Percentiles rank a stretch among this genome's conserved stretches.
phyloP scores from a whole-genome alignment of 2,797 vertebrate genomes.

The Neoniphon sammara region DNA sequence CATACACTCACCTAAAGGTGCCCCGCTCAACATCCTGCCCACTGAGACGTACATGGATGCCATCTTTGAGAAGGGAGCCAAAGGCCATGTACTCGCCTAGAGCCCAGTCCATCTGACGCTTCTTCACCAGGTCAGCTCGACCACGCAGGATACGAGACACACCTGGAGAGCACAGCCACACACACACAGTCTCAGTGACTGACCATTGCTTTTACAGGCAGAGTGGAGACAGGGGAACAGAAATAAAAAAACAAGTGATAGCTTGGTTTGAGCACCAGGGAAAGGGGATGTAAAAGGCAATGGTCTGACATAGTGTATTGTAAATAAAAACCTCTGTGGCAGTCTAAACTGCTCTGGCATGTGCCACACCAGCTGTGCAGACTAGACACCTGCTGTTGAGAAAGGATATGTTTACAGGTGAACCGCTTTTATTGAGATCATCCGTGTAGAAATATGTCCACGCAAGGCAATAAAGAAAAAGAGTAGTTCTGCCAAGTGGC shows the following conservation, averaged over 20 bases:
- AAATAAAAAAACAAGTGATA: neutral
- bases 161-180: slow-evolving; percentile 67
- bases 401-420: slow-evolving; percentile 32
- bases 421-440: slow-evolving; percentile 40
- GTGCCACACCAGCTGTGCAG: slow-evolving; percentile 15
- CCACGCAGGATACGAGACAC: slow-evolving; percentile 90
- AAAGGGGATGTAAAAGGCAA: slow-evolving; percentile 17
- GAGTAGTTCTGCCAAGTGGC: neutral
- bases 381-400: slow-evolving; percentile 24
- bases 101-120: slow-evolving; percentile 90
- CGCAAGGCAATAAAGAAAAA: slow-evolving; percentile 14
- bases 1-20: slow-evolving; percentile 88
- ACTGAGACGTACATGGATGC: slow-evolving; percentile 87
- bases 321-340: slow-evolving; percentile 28
- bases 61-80: slow-evolving; percentile 88
- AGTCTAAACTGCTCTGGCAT: neutral
- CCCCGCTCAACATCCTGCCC: slow-evolving; percentile 93
- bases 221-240: neutral
- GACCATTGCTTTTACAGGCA: slow-evolving; percentile 1
- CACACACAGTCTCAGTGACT: slow-evolving; percentile 1
- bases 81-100: slow-evolving; percentile 94
- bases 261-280: slow-evolving; percentile 6
- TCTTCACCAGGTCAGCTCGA: slow-evolving; percentile 85
- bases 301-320: neutral
- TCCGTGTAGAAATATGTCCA: slow-evolving; percentile 4